Conservation (phyloP, 1,140 invertebrate species). For the Nymphalis io region DNA sequence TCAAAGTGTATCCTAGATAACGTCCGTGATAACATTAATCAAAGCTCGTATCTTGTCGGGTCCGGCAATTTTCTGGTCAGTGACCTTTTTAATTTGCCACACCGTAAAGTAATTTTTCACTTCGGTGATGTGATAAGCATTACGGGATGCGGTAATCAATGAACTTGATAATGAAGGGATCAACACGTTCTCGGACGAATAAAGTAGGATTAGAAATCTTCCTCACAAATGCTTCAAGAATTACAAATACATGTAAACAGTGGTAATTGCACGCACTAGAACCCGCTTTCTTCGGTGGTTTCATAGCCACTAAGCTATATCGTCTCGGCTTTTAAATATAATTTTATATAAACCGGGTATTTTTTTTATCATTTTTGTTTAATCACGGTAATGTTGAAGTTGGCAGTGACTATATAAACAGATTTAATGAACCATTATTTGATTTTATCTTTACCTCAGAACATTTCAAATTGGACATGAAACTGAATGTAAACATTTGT, state of each 20-base stretch:
- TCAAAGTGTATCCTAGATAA: slow-evolving; percentile 62
- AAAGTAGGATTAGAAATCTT: neutral
- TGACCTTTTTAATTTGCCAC: slow-evolving; percentile 68
- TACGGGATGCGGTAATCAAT: slow-evolving; percentile 30
- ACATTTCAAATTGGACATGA: slow-evolving; percentile 30
- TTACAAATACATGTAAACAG: too few species aligned
- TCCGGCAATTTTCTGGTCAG: slow-evolving; percentile 71
- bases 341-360: too few species aligned
- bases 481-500: slow-evolving; percentile 25
- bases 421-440: slow-evolving; percentile 14
- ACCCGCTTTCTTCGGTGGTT: too few species aligned
- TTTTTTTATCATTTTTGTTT: neutral
- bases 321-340: too few species aligned
- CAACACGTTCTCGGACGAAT: slow-evolving; percentile 2
- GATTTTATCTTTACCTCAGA: slow-evolving; percentile 16
- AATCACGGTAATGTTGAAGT: neutral
- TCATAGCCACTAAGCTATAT: too few species aligned
- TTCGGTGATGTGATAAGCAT: slow-evolving; percentile 39
- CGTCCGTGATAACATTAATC: slow-evolving; percentile 74
- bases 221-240: neutral
- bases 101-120: slow-evolving; percentile 48
- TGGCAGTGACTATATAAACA: too few species aligned
- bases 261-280: too few species aligned
- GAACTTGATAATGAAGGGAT: slow-evolving; percentile 38
- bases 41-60: slow-evolving; percentile 54